These are phyloP conservation scores for Silurus asotus DNA, from an alignment of 2,113 vertebrate genomes.

Conservation along the genomic window DNA sequence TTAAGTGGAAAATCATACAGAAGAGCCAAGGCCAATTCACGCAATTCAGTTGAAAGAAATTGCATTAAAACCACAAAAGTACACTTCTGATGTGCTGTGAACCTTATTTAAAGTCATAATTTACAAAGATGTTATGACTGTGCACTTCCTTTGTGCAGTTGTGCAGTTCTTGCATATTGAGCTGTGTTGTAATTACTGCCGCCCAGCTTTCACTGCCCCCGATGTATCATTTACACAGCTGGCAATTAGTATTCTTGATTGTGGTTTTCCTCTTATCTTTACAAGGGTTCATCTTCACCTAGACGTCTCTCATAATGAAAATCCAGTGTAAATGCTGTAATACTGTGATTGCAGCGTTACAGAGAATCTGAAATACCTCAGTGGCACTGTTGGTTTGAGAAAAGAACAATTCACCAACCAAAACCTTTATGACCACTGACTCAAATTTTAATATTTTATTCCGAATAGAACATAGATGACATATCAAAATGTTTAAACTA, in stretches of 20 bases:
- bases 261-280: background rate
- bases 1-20: background rate
- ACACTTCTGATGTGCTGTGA: background rate
- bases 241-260: constrained; percentile 3
- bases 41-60: background rate
- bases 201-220: background rate
- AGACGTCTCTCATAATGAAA: background rate
- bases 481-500: too few species aligned
- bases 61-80: background rate
- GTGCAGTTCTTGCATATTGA: constrained; percentile 14
- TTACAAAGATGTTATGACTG: constrained; percentile 11
- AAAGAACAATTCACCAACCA: background rate
- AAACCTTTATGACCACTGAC: background rate
- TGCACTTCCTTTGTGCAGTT: constrained; percentile 5
- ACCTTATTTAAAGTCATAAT: constrained; percentile 18
- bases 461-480: too few species aligned
- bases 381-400: background rate
- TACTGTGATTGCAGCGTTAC: background rate
- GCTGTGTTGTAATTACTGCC: background rate
- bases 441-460: too few species aligned
- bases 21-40: background rate
- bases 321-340: background rate
- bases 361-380: background rate
- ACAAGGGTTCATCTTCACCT: background rate
- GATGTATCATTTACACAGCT: background rate